phyloP scores from a whole-genome alignment of 2,888 invertebrate species.

The Patella caerulea region DNA sequence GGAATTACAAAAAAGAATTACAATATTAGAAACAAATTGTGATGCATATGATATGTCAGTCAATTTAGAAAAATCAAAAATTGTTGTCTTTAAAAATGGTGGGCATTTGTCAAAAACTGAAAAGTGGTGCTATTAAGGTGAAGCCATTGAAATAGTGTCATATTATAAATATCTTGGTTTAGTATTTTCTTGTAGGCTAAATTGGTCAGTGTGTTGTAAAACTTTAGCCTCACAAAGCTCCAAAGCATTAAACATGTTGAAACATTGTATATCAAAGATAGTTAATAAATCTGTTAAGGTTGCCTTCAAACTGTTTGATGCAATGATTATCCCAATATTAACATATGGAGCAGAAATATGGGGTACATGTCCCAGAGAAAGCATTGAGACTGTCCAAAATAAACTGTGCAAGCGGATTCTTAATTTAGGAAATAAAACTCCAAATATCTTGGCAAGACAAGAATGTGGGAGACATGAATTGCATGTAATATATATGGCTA shows the following conservation, averaged over 20 bases:
- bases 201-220: slow-evolving; percentile 6
- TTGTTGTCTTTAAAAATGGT: background rate
- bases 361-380: background rate
- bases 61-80: background rate
- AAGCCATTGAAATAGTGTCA: background rate
- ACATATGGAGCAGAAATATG: slow-evolving; percentile 10
- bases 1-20: background rate
- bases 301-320: slow-evolving; percentile 7
- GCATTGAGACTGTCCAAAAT: slow-evolving; percentile 4
- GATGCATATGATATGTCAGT: slow-evolving; percentile 5
- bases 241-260: slow-evolving; percentile 1
- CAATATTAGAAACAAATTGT: slow-evolving; percentile 6
- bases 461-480: slow-evolving; percentile 10
- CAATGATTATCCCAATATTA: slow-evolving; percentile 10
- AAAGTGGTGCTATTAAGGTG: background rate
- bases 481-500: slow-evolving; percentile 6
- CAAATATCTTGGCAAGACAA: slow-evolving; percentile 2
- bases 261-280: slow-evolving; percentile 3
- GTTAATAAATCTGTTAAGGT: background rate
- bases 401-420: background rate
- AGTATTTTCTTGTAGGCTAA: background rate
- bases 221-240: slow-evolving; percentile 1
- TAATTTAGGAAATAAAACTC: background rate
- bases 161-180: slow-evolving; percentile 6
- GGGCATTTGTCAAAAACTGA: slow-evolving; percentile 6